A percentile compares a stretch with the other conserved stretches of the same genome.
Conservation (phyloP, 2,113 vertebrate genomes). For the Thunnus maccoyii region DNA sequence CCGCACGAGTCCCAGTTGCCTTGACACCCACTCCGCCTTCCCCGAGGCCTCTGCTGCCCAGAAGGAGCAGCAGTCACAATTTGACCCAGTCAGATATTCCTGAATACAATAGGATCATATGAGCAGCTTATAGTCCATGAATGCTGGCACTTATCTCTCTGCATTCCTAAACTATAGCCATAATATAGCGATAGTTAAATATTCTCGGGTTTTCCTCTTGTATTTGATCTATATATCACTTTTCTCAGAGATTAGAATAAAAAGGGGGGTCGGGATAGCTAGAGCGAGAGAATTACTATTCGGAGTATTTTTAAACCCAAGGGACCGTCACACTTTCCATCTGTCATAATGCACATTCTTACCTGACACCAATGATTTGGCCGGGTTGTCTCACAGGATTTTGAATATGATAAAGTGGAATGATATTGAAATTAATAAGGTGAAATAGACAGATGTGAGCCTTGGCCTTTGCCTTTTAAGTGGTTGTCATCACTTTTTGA, state of each 20-base stretch:
- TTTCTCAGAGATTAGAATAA: constrained; percentile 16
- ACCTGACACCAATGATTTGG: constrained; percentile 48
- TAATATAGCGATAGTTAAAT: constrained; percentile 25
- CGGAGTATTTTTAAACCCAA: constrained; percentile 37
- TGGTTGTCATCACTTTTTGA: constrained; percentile 67
- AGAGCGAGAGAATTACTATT: constrained; percentile 24
- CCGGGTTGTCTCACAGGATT: constrained; percentile 48
- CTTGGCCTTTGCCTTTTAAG: constrained; percentile 74
- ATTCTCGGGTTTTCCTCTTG: background rate
- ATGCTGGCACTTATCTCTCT: constrained; percentile 46
- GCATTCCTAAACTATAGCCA: constrained; percentile 34
- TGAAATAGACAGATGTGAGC: constrained; percentile 62
- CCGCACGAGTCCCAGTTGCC: constrained; percentile 18
- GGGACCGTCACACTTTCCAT: constrained; percentile 48
- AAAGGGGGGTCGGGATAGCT: constrained; percentile 4
- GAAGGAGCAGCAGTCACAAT: constrained; percentile 33
- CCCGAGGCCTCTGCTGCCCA: constrained; percentile 35
- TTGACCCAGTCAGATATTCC: constrained; percentile 59
- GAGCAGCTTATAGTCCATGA: constrained; percentile 36
- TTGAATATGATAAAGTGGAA: constrained; percentile 62
- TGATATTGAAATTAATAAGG: constrained; percentile 75
- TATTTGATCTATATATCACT: constrained; percentile 36
- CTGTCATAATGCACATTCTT: constrained; percentile 60
- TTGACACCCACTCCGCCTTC: constrained; percentile 44
- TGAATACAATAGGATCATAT: constrained; percentile 33